These are phyloP conservation scores for Anoplophora glabripennis DNA, from an alignment of 1,140 invertebrate species.

Conservation along the genomic window DNA sequence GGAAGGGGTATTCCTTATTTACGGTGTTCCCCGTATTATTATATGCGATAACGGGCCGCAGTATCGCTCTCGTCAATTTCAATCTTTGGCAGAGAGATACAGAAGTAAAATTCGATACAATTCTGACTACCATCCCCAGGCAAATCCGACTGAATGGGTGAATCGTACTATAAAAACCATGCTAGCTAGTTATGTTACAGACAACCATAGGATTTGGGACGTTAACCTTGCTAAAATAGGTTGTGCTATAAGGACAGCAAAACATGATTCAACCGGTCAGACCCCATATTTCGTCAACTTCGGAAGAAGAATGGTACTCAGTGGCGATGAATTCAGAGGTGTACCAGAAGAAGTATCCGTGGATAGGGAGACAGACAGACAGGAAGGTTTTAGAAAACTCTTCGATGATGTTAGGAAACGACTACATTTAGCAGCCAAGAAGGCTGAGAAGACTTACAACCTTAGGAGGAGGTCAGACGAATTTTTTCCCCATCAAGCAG, in stretches of 20 bases:
- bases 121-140: conserved; percentile 28
- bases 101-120: conserved; percentile 21
- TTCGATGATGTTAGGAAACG: too few relatives aligned
- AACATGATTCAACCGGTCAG: conserved; percentile 22
- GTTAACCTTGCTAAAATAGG: conserved; percentile 16
- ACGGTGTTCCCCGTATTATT: conserved; percentile 22
- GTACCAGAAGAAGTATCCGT: too few relatives aligned
- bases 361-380: background rate
- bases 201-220: conserved; percentile 25
- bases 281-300: conserved; percentile 35
- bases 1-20: conserved; percentile 27
- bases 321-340: too few relatives aligned
- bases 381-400: background rate
- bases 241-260: conserved; percentile 20
- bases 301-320: conserved; percentile 9
- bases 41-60: conserved; percentile 36
- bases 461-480: background rate
- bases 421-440: background rate
- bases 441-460: background rate
- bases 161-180: conserved; percentile 32
- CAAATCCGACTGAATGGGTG: conserved; percentile 26
- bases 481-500: background rate
- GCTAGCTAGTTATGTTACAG: too few relatives aligned
- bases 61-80: conserved; percentile 22
- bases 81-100: conserved; percentile 15